phyloP scores from a whole-genome alignment of 2,113 vertebrate genomes.

The Upupa epops region DNA sequence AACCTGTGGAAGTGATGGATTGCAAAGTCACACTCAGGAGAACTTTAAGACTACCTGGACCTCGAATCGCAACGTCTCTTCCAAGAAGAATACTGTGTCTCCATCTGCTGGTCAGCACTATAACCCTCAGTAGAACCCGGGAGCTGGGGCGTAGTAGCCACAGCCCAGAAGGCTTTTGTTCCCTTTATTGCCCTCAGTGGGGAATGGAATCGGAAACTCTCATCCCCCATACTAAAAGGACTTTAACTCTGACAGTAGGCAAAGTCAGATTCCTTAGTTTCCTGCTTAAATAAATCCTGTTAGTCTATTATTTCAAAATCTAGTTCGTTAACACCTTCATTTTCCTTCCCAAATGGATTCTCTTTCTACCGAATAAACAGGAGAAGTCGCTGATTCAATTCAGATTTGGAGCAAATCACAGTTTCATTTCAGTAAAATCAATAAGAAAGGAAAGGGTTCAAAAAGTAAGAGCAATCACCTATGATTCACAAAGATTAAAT shows the following conservation, averaged over 20 bases:
- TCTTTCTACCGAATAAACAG: too few relatives aligned
- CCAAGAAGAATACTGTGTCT: constrained; percentile 78
- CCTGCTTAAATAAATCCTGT: neutral
- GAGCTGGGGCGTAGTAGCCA: neutral
- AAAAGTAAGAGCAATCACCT: neutral
- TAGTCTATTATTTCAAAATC: neutral
- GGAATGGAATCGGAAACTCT: neutral
- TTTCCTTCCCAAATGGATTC: constrained; percentile 56
- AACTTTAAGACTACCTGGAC: neutral
- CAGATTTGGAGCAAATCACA: constrained; percentile 26
- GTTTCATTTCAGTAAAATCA: constrained; percentile 49
- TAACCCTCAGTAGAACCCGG: constrained; percentile 31
- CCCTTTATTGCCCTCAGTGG: neutral
- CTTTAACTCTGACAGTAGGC: neutral
- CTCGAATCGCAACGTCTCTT: neutral
- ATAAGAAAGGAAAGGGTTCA: constrained; percentile 29
- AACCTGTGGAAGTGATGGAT: neutral
- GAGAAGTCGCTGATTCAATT: neutral
- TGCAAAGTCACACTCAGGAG: neutral
- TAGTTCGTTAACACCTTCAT: constrained; percentile 12
- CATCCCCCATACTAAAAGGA: neutral
- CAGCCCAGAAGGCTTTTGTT: neutral
- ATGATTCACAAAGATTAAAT: neutral
- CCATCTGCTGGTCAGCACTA: constrained; percentile 75
- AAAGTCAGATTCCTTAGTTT: constrained; percentile 14